Evolutionary conservation across 2,797 vertebrate species (phyloP).

Genomic region (Liparis tanakae): DNA sequence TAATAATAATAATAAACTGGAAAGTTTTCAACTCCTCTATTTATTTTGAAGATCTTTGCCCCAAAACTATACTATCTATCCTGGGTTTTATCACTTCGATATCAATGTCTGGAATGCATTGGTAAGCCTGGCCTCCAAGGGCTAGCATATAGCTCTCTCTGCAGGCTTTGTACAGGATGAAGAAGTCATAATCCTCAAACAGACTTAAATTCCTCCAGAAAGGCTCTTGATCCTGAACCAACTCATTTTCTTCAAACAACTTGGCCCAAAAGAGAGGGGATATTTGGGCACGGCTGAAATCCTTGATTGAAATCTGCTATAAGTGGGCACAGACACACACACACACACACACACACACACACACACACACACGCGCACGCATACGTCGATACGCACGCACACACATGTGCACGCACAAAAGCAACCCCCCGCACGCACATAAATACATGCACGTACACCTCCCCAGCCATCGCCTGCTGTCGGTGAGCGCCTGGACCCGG

Average conservation of each 20-base stretch:
- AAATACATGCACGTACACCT: slow-evolving; percentile 45
- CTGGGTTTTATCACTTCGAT: slow-evolving; percentile 74
- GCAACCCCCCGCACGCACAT: slow-evolving; percentile 12
- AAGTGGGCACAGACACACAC: slow-evolving; percentile 65
- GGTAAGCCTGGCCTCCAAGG: slow-evolving; percentile 78
- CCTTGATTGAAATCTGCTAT: slow-evolving; percentile 85
- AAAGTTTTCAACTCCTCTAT: slow-evolving; percentile 58
- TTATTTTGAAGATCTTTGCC: slow-evolving; percentile 69
- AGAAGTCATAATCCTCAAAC: slow-evolving; percentile 90
- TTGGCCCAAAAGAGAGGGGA: slow-evolving; percentile 78
- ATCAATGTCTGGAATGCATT: slow-evolving; percentile 72
- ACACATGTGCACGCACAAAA: slow-evolving; percentile 14
- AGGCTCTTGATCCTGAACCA: slow-evolving; percentile 89
- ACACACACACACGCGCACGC: slow-evolving; percentile 15
- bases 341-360: too few relatives aligned
- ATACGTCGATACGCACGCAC: slow-evolving; percentile 21
- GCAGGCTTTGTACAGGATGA: slow-evolving; percentile 86
- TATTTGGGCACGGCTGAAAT: slow-evolving; percentile 78
- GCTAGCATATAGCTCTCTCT: slow-evolving; percentile 78
- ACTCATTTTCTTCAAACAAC: slow-evolving; percentile 88
- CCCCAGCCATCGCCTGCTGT: slow-evolving; percentile 61
- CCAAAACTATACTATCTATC: slow-evolving; percentile 58
- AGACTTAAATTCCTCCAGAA: slow-evolving; percentile 88
- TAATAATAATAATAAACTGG: slow-evolving; percentile 35
- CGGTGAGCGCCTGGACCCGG: slow-evolving; percentile 57